Base-by-base conservation (phyloP, 1,140 invertebrate genomes). In the Danaus melanippus region DNA sequence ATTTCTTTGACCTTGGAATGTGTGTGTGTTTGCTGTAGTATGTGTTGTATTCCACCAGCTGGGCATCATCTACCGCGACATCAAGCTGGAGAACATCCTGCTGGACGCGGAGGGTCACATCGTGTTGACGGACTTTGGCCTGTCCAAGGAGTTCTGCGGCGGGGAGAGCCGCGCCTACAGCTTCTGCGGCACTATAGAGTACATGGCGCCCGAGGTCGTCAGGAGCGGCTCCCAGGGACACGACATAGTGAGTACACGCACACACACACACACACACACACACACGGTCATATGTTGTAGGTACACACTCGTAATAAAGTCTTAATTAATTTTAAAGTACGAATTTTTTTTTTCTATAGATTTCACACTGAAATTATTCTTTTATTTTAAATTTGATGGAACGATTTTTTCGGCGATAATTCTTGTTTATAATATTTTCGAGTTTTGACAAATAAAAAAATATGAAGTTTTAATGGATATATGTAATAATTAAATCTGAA, bases 161-260 rank as follows among this genome's bases (percentile, higher is more conserved):
- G 86, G 69, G 12, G 89, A 81, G 66, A 91, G 92, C 69, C 89
- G 96, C 67, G 95, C 98, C 0, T 98, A 97, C 87, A 98, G 97
- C 12, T 99, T 98, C 87, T 99, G 98, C 86, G 98, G 98, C 12
- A 99, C 97, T 46, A 96, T 99, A 60, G 97, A 99, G 77, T 97
- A 97, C 75, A 97, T 97, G 96, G 95, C 96, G 3, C 96, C 96
- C 2, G 96, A 98, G 86, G 94, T 98, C 10, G 94, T 98, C 39
- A 88, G 92, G 61, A 93, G 93, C 47, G 93, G 93, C 53, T 91
- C 90, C 44, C 90, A 91, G 51, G 96, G 96, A 39, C 96, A 98
- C 83, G 94, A 97, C 91, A 93, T 95, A 78, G 94, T 95, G 84
- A 94, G 93, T 93, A 60, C 51, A 32, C 7, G 7, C 21, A 32